Evolutionary conservation across 2,113 vertebrate species (phyloP).

Genomic region (Chlorodrepanis virens): DNA sequence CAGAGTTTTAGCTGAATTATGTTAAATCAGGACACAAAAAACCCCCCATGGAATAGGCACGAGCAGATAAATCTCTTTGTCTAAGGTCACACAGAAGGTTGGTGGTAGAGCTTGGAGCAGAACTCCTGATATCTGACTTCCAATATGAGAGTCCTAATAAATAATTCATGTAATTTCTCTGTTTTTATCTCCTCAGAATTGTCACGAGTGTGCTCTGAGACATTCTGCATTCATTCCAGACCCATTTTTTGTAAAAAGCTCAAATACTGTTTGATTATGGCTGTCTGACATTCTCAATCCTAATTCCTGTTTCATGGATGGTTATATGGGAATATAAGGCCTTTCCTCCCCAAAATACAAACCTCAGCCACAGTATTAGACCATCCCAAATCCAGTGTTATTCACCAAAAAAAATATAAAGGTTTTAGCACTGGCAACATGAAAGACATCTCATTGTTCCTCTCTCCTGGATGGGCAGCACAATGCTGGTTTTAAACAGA

Average conservation of each 20-base stretch:
- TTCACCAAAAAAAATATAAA: background rate
- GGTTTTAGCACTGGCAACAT: background rate
- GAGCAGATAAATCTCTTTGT: background rate
- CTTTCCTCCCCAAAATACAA: background rate
- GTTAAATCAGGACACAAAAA: background rate
- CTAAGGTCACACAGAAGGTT: background rate
- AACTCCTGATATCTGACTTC: background rate
- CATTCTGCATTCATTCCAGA: background rate
- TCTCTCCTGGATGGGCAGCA: background rate
- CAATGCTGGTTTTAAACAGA: background rate
- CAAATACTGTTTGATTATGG: background rate
- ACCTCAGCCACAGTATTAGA: background rate
- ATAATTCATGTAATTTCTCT: slow-evolving; percentile 50
- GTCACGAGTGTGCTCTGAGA: background rate
- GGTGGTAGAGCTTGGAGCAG: background rate
- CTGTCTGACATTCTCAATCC: background rate
- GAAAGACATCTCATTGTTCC: background rate
- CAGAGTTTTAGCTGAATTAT: background rate
- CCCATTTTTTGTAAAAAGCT: background rate
- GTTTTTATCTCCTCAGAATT: slow-evolving; percentile 42
- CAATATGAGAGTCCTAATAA: slow-evolving; percentile 6
- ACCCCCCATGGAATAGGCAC: background rate
- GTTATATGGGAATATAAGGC: background rate
- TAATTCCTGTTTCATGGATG: background rate
- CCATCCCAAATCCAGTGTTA: background rate